phyloP scores from a whole-genome alignment of 2,888 invertebrate genomes.

The Sphecodes monilicornis region DNA sequence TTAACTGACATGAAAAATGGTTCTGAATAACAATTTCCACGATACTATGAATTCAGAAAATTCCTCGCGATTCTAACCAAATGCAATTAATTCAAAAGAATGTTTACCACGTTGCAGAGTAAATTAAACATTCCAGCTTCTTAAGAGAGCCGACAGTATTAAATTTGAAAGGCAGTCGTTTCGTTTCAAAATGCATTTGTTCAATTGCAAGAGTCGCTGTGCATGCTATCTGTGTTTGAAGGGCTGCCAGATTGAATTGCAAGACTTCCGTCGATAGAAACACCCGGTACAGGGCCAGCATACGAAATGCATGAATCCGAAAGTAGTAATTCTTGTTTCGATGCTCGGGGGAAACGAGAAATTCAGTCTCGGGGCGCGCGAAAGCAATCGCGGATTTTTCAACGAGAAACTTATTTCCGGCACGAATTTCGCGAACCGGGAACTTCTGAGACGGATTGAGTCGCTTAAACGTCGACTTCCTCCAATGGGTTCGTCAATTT shows the following conservation, averaged over 20 bases:
- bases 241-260: not conserved
- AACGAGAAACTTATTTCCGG: not conserved
- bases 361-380: not conserved
- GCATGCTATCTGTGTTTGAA: too few relatives aligned
- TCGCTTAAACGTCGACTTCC: not conserved
- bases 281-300: not conserved
- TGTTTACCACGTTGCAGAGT: too few relatives aligned
- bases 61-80: too few relatives aligned
- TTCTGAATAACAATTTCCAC: too few relatives aligned
- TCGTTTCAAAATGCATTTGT: too few relatives aligned
- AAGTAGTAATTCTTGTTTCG: slow-evolving; percentile 6
- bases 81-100: too few relatives aligned
- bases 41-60: too few relatives aligned
- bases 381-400: slow-evolving; percentile 2
- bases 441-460: not conserved
- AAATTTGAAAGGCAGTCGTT: too few relatives aligned
- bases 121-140: too few relatives aligned
- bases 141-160: too few relatives aligned
- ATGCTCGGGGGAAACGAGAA: not conserved
- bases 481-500: not conserved
- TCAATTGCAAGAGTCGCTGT: too few relatives aligned
- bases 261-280: not conserved
- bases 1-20: too few relatives aligned
- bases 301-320: not conserved
- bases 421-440: not conserved